A percentile compares a stretch with the other conserved stretches of the same genome.
phyloP scores from a whole-genome alignment of 1,140 invertebrate species.

The Mizuhopecten yessoensis region DNA sequence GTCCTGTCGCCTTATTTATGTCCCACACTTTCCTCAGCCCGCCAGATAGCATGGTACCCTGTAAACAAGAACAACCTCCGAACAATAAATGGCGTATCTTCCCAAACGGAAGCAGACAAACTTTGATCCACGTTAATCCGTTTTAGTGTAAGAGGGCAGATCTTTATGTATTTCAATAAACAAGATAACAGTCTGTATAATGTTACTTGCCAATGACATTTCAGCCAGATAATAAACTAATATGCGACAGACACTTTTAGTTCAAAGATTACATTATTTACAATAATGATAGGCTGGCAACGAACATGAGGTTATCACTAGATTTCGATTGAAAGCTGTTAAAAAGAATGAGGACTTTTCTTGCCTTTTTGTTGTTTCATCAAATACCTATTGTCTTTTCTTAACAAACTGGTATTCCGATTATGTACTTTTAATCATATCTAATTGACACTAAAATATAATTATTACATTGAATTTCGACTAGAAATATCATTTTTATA shows the following conservation, averaged over 20 bases:
- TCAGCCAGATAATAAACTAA: not conserved
- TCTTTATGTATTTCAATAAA: not conserved
- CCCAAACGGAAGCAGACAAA: not conserved
- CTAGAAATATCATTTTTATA: too few relatives aligned
- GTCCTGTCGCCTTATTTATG: slow-evolving; percentile 82
- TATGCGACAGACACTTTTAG: not conserved
- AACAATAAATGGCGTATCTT: not conserved
- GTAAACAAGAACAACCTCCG: not conserved
- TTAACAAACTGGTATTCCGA: too few relatives aligned
- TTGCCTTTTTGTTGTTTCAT: too few relatives aligned
- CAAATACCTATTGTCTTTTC: too few relatives aligned
- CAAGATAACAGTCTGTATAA: not conserved
- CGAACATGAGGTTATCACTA: not conserved
- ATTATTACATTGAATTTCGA: too few relatives aligned
- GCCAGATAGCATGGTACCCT: slow-evolving; percentile 88
- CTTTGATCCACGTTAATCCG: not conserved
- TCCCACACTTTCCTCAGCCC: slow-evolving; percentile 88
- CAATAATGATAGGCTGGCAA: not conserved
- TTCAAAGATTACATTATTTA: not conserved
- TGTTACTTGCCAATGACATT: not conserved
- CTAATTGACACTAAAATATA: too few relatives aligned
- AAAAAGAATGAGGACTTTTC: too few relatives aligned
- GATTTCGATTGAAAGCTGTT: too few relatives aligned
- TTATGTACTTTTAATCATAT: too few relatives aligned
- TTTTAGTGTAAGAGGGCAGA: not conserved